These are phyloP conservation scores for Fulica atra DNA, from an alignment of 2,113 vertebrate genomes.

Conservation along the genomic window DNA sequence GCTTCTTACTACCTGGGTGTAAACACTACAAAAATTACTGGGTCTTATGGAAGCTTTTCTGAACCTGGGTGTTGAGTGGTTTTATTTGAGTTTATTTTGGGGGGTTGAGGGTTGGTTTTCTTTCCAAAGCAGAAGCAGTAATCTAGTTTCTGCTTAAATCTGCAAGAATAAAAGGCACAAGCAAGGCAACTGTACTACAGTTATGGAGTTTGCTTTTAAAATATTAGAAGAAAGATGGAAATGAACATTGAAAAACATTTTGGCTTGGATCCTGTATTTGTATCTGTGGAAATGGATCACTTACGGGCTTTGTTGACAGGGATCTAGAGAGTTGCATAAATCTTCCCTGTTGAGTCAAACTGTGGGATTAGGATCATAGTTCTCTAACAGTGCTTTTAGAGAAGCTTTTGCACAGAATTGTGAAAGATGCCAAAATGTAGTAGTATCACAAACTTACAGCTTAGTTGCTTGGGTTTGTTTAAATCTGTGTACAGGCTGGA, in stretches of 20 bases:
- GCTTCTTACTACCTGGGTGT: background rate
- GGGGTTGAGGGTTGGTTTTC: background rate
- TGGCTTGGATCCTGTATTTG: background rate
- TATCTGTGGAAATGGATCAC: background rate
- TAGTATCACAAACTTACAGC: background rate
- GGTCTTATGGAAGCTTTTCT: background rate
- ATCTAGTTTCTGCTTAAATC: background rate
- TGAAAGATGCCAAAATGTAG: background rate
- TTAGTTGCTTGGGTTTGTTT: background rate
- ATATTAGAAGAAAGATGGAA: background rate
- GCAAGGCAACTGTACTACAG: background rate
- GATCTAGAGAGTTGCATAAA: background rate
- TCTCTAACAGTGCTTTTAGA: background rate
- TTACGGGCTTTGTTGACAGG: background rate
- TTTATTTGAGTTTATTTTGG: too few relatives aligned
- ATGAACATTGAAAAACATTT: background rate
- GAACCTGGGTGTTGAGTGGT: background rate
- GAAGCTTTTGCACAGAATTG: background rate
- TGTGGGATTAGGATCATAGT: background rate
- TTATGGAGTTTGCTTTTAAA: background rate
- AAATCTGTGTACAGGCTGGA: background rate
- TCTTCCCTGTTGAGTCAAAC: background rate
- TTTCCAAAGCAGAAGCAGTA: background rate
- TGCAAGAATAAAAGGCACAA: background rate
- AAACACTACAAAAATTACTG: background rate